A percentile compares a stretch with the other conserved stretches of the same genome.
Conservation (phyloP, 2,797 vertebrate species). For the Avahi laniger region DNA sequence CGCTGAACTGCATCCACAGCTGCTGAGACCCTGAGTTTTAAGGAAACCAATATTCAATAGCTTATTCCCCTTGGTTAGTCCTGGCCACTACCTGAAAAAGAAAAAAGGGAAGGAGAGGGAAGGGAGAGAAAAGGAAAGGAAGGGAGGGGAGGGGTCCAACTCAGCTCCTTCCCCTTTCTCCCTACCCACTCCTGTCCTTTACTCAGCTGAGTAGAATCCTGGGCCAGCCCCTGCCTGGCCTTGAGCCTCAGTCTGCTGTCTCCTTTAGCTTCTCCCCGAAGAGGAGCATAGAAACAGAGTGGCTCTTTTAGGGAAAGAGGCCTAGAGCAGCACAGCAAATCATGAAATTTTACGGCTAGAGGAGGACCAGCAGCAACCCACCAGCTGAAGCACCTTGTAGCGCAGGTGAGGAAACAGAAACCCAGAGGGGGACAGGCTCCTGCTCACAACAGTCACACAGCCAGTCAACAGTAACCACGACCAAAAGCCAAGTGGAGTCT, state of each 20-base stretch:
- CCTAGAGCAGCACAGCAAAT: background rate
- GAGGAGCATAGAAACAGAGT: background rate
- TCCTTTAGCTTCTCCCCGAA: background rate
- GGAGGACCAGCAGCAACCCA: background rate
- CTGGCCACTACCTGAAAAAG: background rate
- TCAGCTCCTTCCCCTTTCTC: background rate
- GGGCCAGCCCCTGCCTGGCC: background rate
- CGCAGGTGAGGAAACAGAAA: background rate
- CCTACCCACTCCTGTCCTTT: background rate
- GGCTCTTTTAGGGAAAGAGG: background rate
- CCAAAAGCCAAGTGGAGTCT: background rate
- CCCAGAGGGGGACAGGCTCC: background rate
- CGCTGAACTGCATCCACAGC: background rate
- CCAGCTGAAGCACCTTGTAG: background rate
- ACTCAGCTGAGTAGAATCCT: background rate
- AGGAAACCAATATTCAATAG: conserved; percentile 10
- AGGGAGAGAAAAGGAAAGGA: no score
- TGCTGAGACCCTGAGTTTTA: background rate
- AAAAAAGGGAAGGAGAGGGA: background rate
- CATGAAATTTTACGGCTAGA: background rate
- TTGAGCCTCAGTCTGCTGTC: background rate
- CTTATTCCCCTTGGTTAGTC: background rate
- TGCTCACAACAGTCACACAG: background rate
- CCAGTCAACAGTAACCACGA: background rate
- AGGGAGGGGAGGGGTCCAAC: background rate